Percentiles rank a stretch among this genome's conserved stretches.
Conservation (phyloP, 2,888 invertebrate species). For the Melinopterus prodromus region DNA sequence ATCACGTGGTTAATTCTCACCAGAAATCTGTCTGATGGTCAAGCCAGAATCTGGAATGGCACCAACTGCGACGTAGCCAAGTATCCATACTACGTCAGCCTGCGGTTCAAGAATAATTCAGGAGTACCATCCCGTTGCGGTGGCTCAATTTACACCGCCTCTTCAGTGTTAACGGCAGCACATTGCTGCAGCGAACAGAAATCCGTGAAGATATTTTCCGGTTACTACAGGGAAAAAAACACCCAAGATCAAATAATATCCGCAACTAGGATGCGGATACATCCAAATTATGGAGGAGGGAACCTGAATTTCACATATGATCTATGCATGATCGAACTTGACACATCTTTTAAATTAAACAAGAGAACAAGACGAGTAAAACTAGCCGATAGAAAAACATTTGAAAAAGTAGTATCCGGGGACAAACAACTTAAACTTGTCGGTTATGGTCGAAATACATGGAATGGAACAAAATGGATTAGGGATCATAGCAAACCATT, state of each 20-base stretch:
- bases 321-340: neutral
- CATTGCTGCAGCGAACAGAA: too few relatives aligned
- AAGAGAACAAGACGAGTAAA: neutral
- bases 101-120: too few relatives aligned
- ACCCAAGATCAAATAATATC: neutral
- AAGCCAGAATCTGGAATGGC: constrained; percentile 47
- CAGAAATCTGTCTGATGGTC: too few relatives aligned
- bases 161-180: too few relatives aligned
- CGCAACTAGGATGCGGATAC: neutral
- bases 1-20: too few relatives aligned
- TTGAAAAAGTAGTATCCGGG: constrained; percentile 5
- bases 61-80: constrained; percentile 41
- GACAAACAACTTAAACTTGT: neutral
- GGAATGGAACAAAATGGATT: neutral
- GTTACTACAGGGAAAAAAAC: too few relatives aligned
- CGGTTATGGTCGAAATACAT: constrained; percentile 10
- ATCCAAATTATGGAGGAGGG: neutral
- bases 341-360: neutral
- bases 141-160: constrained; percentile 49
- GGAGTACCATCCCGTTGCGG: constrained; percentile 40
- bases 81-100: constrained; percentile 41
- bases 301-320: neutral
- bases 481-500: neutral
- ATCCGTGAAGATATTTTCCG: too few relatives aligned
- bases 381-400: neutral